These are phyloP conservation scores for Schizopygopsis pylzovi DNA, from an alignment of 2,797 vertebrate species.

Conservation along the genomic window DNA sequence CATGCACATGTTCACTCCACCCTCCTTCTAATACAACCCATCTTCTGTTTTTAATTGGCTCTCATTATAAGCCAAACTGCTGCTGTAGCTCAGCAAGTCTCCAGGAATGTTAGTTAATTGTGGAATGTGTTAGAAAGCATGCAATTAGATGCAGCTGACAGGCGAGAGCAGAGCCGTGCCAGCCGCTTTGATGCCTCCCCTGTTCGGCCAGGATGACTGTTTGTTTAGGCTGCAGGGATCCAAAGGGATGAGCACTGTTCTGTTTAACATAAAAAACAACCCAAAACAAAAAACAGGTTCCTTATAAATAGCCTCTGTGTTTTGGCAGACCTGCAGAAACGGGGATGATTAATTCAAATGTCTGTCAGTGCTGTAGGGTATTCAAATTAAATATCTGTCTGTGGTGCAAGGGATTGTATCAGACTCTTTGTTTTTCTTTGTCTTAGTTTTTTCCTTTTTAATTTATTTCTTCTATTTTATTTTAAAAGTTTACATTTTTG, in stretches of 20 bases:
- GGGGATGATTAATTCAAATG: conserved; percentile 46
- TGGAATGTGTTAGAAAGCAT: conserved; percentile 56
- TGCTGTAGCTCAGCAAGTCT: conserved; percentile 55
- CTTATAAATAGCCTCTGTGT: conserved; percentile 31
- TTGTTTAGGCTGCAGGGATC: conserved; percentile 56
- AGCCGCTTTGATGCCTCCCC: conserved; percentile 54
- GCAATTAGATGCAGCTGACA: conserved; percentile 60
- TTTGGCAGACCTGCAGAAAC: conserved; percentile 41
- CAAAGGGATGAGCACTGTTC: conserved; percentile 38
- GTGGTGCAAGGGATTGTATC: conserved; percentile 13
- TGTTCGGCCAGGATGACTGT: conserved; percentile 48
- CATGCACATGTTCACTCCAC: not conserved
- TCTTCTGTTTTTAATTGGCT: conserved; percentile 61
- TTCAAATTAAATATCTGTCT: conserved; percentile 21
- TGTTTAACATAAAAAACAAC: conserved; percentile 35
- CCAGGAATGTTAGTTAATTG: conserved; percentile 60
- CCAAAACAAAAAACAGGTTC: conserved; percentile 29
- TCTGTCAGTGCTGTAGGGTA: conserved; percentile 22
- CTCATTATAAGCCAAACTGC: conserved; percentile 60
- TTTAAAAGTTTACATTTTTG: conserved; percentile 48
- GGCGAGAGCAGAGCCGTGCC: conserved; percentile 31
- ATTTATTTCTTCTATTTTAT: conserved; percentile 62
- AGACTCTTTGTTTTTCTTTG: conserved; percentile 15
- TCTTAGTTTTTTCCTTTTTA: not conserved
- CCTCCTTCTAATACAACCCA: conserved; percentile 42